Percentiles rank a stretch among this genome's conserved stretches.
Evolutionary conservation across 2,113 vertebrate species (phyloP).

Genomic region (Lasiurus borealis): DNA sequence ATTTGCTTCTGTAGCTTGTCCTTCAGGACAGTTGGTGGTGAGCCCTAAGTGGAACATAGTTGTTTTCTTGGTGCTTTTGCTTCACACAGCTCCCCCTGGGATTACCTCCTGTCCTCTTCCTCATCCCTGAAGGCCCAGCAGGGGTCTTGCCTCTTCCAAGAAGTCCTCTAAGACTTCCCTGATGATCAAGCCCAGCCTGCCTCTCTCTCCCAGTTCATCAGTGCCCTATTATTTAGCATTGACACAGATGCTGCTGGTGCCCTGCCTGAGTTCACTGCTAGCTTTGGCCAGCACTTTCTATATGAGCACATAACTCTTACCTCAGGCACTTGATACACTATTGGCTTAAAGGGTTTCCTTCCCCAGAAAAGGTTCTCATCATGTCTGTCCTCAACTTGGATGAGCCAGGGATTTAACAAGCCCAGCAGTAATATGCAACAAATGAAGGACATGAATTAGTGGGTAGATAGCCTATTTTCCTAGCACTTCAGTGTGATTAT

Average conservation of each 20-base stretch:
- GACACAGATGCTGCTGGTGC: neutral
- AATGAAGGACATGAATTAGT: neutral
- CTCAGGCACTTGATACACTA: neutral
- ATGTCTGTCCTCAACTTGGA: neutral
- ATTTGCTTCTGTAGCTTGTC: neutral
- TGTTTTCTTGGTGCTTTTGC: conserved; percentile 5
- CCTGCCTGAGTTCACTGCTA: neutral
- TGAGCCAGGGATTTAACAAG: neutral
- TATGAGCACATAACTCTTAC: neutral
- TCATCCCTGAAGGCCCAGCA: neutral
- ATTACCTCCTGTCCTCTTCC: neutral
- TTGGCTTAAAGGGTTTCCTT: neutral
- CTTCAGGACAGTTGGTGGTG: neutral
- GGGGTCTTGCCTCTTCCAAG: neutral
- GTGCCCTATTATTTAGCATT: neutral
- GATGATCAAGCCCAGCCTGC: neutral
- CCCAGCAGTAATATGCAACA: neutral
- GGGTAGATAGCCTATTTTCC: neutral
- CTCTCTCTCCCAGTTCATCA: neutral
- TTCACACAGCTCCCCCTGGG: neutral
- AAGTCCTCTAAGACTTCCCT: neutral
- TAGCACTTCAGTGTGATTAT: neutral
- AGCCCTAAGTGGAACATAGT: neutral
- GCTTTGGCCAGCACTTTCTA: neutral
- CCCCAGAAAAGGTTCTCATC: neutral